Conservation (phyloP, 2,797 vertebrate genomes). For the Cyclopterus lumpus region DNA sequence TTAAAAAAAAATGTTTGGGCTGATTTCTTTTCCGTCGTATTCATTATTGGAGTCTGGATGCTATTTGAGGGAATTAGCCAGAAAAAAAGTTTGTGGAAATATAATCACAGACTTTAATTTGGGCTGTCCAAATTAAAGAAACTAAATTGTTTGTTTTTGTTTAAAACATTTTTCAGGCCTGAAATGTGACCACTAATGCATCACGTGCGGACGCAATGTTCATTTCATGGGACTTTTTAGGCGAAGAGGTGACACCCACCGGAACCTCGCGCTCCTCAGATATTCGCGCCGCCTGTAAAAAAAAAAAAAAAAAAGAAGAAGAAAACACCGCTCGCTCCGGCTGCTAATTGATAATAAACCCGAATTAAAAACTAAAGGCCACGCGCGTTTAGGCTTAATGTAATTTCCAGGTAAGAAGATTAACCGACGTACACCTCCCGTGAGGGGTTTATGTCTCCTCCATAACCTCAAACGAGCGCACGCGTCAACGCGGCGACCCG, state of each 20-base stretch:
- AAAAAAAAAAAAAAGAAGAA: background rate
- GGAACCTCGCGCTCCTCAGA: background rate
- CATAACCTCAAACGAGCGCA: conserved; percentile 8
- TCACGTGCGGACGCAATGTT: background rate
- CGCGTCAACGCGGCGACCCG: background rate
- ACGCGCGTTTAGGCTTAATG: conserved; percentile 32
- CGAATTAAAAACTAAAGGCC: conserved; percentile 27
- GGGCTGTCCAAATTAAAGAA: conserved; percentile 14
- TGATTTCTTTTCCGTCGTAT: conserved; percentile 41
- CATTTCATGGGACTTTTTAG: conserved; percentile 4
- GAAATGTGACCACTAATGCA: conserved; percentile 7
- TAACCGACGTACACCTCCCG: conserved; percentile 3
- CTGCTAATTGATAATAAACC: conserved; percentile 40
- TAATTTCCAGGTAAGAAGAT: conserved; percentile 49
- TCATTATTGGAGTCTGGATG: conserved; percentile 51
- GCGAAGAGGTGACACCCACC: background rate
- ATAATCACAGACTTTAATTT: conserved; percentile 43
- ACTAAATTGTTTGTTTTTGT: background rate
- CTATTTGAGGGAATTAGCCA: conserved; percentile 24
- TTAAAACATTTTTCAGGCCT: background rate
- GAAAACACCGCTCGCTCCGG: background rate
- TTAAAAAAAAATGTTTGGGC: conserved; percentile 76
- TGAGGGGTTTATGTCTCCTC: background rate
- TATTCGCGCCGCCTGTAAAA: background rate
- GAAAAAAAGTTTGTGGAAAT: conserved; percentile 32